phyloP scores from a whole-genome alignment of 2,797 vertebrate genomes.

The Alosa sapidissima region DNA sequence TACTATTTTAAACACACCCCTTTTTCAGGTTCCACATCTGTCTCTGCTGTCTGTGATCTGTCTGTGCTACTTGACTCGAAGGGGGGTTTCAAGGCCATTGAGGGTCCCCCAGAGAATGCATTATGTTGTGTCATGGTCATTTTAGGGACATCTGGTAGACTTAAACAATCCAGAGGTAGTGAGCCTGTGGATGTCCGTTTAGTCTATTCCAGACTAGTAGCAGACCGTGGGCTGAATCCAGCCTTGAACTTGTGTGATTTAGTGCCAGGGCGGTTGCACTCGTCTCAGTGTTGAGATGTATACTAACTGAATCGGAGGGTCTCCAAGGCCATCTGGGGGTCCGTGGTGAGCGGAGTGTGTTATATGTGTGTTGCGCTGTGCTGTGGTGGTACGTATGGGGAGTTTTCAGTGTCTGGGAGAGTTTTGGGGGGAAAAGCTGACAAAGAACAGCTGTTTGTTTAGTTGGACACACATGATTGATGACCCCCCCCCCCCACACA shows the following conservation, averaged over 20 bases:
- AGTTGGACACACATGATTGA: slow-evolving; percentile 13
- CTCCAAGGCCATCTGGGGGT: background rate
- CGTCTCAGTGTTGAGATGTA: background rate
- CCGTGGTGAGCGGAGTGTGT: background rate
- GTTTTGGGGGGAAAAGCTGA: background rate
- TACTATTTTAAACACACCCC: too few relatives aligned
- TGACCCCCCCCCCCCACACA: background rate
- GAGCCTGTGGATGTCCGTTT: background rate
- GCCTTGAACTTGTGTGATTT: slow-evolving; percentile 3
- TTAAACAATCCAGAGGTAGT: background rate
- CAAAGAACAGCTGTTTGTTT: slow-evolving; percentile 37
- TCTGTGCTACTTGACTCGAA: background rate
- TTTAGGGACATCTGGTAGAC: background rate
- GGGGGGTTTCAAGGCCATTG: background rate
- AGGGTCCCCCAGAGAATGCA: background rate
- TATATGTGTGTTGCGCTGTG: background rate
- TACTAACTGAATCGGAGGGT: background rate
- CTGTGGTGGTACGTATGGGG: slow-evolving; percentile 12
- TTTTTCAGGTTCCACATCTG: too few relatives aligned
- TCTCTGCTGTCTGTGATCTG: background rate
- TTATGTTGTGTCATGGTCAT: background rate
- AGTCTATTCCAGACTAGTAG: background rate
- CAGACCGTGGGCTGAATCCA: background rate
- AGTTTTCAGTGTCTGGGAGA: background rate
- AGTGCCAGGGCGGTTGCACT: background rate